Conservation (phyloP, 2,888 invertebrate species). For the Lasioglossum villosulum region DNA sequence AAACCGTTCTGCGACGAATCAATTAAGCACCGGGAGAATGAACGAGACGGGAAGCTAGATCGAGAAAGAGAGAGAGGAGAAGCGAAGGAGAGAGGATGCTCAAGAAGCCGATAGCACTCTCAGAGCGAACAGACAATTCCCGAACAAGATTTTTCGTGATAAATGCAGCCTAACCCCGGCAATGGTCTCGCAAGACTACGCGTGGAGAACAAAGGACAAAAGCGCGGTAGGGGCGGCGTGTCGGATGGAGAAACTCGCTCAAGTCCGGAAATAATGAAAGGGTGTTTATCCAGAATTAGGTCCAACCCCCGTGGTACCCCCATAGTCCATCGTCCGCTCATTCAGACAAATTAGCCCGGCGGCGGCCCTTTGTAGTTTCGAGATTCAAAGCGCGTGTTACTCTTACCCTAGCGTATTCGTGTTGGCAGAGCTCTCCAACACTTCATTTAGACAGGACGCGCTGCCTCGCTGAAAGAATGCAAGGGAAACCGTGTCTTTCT, state of each 20-base stretch:
- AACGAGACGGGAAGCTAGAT: background rate
- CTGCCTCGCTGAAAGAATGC: constrained; percentile 70
- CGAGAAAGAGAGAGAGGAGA: constrained; percentile 14
- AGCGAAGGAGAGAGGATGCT: constrained; percentile 2
- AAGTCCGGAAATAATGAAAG: constrained; percentile 82
- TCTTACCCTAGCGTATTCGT: constrained; percentile 78
- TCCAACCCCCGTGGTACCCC: constrained; percentile 73
- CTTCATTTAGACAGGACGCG: constrained; percentile 81
- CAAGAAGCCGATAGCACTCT: constrained; percentile 33
- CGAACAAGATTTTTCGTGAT: constrained; percentile 53
- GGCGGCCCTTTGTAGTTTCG: constrained; percentile 82
- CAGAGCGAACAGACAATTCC: constrained; percentile 34
- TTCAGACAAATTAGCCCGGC: constrained; percentile 84
- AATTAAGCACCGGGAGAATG: constrained; percentile 57
- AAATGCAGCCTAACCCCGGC: constrained; percentile 41
- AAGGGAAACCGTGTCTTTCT: constrained; percentile 62
- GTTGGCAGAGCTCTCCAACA: constrained; percentile 84
- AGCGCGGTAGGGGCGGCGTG: constrained; percentile 34
- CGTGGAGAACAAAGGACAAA: constrained; percentile 63
- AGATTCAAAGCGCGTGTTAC: constrained; percentile 83
- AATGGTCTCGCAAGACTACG: constrained; percentile 64
- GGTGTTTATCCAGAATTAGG: constrained; percentile 83
- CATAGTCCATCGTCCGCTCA: constrained; percentile 82
- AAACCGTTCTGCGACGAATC: constrained; percentile 41
- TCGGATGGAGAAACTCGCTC: constrained; percentile 47